Evolutionary conservation across 2,888 invertebrate genomes (phyloP), one percentile per base, ranked within the genome.

Genomic region (Erannis defoliaria): DNA sequence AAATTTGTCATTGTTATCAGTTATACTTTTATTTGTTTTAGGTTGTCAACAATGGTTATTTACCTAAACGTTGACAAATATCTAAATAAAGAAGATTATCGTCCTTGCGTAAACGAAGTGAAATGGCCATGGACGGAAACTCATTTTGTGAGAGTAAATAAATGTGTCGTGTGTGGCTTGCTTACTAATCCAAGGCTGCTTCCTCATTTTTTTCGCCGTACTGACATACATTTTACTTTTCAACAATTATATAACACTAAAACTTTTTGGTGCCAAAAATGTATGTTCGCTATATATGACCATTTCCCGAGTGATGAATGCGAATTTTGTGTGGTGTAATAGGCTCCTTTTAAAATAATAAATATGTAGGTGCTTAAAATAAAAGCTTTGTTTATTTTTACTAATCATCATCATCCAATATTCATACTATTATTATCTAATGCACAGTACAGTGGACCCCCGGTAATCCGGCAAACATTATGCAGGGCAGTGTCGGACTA

Each of bases 111-210:
- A 46, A 46, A 53, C 40, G 62, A 62, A 43, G 37, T 43, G 40
- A 56, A 62, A 51, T 62, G 59, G 59, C 54, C 59, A 49, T 60
- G 64, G 60, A 49, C 40, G 45, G 57, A 61, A 57, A 64, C 64
- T 18, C 64, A 64, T 46, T 60, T 64, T 35, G 55, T 55, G 49
- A 54, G 42, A 60, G 45, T 42, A 37, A 55, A 49, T 55, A 49
- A 26, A 16, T 55, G 55, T 55, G 21, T 46, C 26, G 37, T 57
- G 49, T 57, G 57, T 57, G 29, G 49, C 56, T 50, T 61, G 55
- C 55, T 42, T 55, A 61, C 61, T 46, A 55, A 61, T 50, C 61
- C 43, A 51, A 50, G 23, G 42, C 55, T 61, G 49, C 42, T 50
- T 55, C 19, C 10, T 51, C 61, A 61, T n/a, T 61, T 61, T 61